A percentile compares a stretch with the other conserved stretches of the same genome.
Evolutionary conservation across 2,888 invertebrate genomes (phyloP).

Genomic region (Tenodera sinensis): DNA sequence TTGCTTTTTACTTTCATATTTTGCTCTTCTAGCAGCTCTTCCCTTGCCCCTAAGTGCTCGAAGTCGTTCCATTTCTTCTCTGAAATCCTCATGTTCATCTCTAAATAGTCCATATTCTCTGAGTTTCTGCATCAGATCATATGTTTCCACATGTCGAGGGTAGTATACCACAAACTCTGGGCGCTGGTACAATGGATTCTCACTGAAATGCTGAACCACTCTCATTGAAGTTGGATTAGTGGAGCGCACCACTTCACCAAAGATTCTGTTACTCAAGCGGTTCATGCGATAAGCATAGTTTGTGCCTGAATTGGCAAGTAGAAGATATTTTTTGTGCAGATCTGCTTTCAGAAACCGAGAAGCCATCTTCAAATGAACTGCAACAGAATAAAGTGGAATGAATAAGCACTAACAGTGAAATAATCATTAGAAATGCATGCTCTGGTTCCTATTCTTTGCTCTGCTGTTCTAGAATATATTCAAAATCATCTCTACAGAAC

Average conservation of each 20-base stretch:
- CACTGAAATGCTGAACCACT: conserved; percentile 72
- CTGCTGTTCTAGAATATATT: too few species aligned
- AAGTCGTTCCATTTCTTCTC: conserved; percentile 78
- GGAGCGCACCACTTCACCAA: conserved; percentile 78
- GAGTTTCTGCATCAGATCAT: conserved; percentile 65
- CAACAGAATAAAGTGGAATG: not conserved
- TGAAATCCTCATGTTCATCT: conserved; percentile 87
- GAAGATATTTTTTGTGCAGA: conserved; percentile 55
- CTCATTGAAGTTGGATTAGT: conserved; percentile 74
- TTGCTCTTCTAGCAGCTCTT: conserved; percentile 50
- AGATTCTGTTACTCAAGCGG: conserved; percentile 79
- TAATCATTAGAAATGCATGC: too few species aligned
- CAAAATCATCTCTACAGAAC: too few species aligned
- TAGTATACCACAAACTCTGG: conserved; percentile 77
- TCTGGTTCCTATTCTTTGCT: too few species aligned
- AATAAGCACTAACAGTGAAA: too few species aligned
- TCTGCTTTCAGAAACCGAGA: not conserved
- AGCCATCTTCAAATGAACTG: not conserved
- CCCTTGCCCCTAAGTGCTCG: conserved; percentile 74
- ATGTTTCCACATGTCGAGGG: conserved; percentile 77
- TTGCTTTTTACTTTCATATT: conserved; percentile 43
- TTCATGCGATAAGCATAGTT: conserved; percentile 84
- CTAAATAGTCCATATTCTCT: conserved; percentile 75
- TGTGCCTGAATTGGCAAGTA: conserved; percentile 65
- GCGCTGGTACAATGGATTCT: conserved; percentile 68